A percentile compares a stretch with the other conserved stretches of the same genome.
Conservation (phyloP, 2,888 invertebrate genomes). For the Spilosoma lubricipeda region DNA sequence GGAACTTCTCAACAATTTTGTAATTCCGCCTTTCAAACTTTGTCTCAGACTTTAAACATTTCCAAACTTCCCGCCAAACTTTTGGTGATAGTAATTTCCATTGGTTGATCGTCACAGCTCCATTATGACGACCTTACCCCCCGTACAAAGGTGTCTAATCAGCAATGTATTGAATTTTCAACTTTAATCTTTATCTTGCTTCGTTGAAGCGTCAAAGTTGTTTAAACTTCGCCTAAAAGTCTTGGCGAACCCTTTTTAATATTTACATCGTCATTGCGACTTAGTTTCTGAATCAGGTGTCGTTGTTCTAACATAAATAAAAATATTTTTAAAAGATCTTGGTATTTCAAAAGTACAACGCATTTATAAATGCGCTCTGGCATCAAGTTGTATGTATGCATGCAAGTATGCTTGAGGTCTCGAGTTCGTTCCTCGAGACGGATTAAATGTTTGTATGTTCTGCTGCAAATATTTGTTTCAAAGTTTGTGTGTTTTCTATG, state of each 20-base stretch:
- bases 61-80: slow-evolving; percentile 9
- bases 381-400: no score
- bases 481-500: no score
- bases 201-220: slow-evolving; percentile 22
- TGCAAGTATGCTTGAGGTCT: no score
- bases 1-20: slow-evolving; percentile 10
- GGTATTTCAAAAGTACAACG: no score
- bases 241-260: slow-evolving; percentile 29
- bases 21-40: slow-evolving; percentile 19
- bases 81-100: slow-evolving; percentile 15
- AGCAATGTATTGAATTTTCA: slow-evolving; percentile 37
- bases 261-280: slow-evolving; percentile 35
- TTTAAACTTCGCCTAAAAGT: slow-evolving; percentile 28
- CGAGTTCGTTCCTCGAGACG: no score
- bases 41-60: slow-evolving; percentile 15
- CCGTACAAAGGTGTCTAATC: slow-evolving; percentile 31
- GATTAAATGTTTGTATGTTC: no score
- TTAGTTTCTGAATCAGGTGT: slow-evolving; percentile 26
- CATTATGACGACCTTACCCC: slow-evolving; percentile 7
- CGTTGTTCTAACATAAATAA: neutral
- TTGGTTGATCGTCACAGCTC: slow-evolving; percentile 13
- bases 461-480: no score
- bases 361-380: no score
- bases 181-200: slow-evolving; percentile 27
- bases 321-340: no score